Conservation (phyloP, 2,113 vertebrate genomes). For the Gavia stellata region DNA sequence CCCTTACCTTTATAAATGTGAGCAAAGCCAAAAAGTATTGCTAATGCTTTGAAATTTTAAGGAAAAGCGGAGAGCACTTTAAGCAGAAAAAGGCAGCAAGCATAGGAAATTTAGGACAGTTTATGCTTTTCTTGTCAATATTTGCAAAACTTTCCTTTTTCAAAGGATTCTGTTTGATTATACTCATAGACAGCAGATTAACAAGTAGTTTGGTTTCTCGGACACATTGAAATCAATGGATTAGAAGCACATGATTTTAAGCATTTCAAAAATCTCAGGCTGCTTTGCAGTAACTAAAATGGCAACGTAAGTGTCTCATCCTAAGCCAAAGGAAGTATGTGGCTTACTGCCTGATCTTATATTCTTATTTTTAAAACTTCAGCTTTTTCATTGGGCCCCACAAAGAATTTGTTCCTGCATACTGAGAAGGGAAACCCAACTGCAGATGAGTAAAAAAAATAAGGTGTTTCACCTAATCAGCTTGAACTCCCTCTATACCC, state of each 20-base stretch:
- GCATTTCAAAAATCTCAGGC: neutral
- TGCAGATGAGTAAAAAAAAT: neutral
- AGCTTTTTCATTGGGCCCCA: neutral
- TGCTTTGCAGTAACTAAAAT: neutral
- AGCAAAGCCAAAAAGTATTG: neutral
- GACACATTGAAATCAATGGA: neutral
- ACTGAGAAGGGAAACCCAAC: neutral
- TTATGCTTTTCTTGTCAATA: neutral
- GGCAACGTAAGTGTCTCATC: neutral
- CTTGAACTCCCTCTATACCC: neutral
- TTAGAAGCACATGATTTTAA: neutral
- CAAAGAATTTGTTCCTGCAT: neutral
- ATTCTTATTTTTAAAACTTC: neutral
- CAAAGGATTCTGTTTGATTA: neutral
- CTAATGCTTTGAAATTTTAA: neutral
- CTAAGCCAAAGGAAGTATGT: neutral
- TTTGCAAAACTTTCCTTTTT: neutral
- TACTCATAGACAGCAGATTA: neutral
- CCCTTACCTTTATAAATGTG: neutral
- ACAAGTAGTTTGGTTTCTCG: neutral
- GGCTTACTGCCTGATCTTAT: neutral
- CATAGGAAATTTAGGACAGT: neutral
- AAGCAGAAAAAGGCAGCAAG: neutral
- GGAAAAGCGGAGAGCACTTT: neutral
- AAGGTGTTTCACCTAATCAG: neutral